Evolutionary conservation across 2,888 invertebrate genomes (phyloP).

Genomic region (Hirtodrosophila histrioides): DNA sequence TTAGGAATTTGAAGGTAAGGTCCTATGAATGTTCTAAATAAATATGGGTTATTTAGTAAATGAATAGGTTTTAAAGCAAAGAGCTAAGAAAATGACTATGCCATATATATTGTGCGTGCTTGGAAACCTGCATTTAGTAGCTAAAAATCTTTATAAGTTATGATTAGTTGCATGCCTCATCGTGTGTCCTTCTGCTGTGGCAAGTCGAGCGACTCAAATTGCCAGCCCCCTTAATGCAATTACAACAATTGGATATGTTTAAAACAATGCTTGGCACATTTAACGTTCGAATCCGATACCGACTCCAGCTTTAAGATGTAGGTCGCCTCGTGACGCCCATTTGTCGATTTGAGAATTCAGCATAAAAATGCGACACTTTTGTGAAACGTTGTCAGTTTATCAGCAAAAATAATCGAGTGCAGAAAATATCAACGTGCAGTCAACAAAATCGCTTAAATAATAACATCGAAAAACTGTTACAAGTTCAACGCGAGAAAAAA

Average conservation of each 20-base stretch:
- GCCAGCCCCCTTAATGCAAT: conserved; percentile 2
- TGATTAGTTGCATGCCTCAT: neutral
- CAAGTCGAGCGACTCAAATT: conserved; percentile 1
- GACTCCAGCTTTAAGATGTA: conserved; percentile 28
- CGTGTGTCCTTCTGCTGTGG: conserved; percentile 16
- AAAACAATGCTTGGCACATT: conserved; percentile 2
- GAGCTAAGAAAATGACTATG: neutral
- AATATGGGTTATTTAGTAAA: too few relatives aligned
- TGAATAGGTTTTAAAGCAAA: too few relatives aligned
- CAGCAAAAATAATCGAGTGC: conserved; percentile 61
- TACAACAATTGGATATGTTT: conserved; percentile 12
- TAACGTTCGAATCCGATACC: conserved; percentile 23
- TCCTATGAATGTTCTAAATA: too few relatives aligned
- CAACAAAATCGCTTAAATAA: conserved; percentile 26
- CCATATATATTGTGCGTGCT: neutral
- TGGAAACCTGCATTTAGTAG: conserved; percentile 1
- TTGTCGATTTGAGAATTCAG: conserved; percentile 68
- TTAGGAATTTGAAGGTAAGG: too few relatives aligned
- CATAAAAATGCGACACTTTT: conserved; percentile 73
- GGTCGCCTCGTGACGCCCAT: conserved; percentile 60
- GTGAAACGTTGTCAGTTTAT: conserved; percentile 68
- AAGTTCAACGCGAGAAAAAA: conserved; percentile 52
- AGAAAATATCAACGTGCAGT: conserved; percentile 31
- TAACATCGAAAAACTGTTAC: conserved; percentile 62
- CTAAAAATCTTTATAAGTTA: neutral